Base-by-base conservation (phyloP, 2,888 invertebrate genomes). In the Caenorhabditis becei region DNA sequence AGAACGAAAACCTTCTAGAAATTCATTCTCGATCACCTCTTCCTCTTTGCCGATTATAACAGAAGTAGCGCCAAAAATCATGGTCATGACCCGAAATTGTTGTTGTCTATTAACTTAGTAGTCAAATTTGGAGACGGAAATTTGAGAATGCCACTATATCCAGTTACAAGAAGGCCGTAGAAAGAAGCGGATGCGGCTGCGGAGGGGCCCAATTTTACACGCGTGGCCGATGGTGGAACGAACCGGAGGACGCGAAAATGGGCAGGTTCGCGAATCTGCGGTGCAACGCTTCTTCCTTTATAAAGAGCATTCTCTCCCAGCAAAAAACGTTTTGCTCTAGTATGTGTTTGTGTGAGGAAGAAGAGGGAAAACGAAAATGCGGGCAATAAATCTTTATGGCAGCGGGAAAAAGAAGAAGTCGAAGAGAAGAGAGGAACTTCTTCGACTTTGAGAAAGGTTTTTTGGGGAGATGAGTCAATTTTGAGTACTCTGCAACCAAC, bases 51-150 rank as follows among this genome's bases (percentile, higher is more conserved):
- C 5, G 24, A 74, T 10, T 8, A 74, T 74, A 2, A 74, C 74
- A 23, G 74, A 59, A 41, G 74, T 58, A 47, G 74, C 74, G 11
- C 74, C 74, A 56, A 74, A 74, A 51, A 74, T 74, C 74, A 74
- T 72, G 44, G 72, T 74, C 74, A 74, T 74, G 65, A 58, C 58
- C 47, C 32, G 32, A 16, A 28, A 20, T 58, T 54, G 26, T 54
- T n/a, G 28, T 49, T 10, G 54, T 53, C 26, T 51, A 51, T 51
- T 24, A 51, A 51, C 54, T 54, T 54, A 54, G 28, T 54, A 54
- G 54, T 26, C 18, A 58, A 59, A 24, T 59, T 14, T 41, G 35
- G 41, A n/a, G 24, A 23, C n/a, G 14, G 72, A 74, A 74, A 74
- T 74, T 74, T 47, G 72, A 74, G 72, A 74, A 58, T 61, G 44